A percentile compares a stretch with the other conserved stretches of the same genome.
These are phyloP conservation scores for Acronicta aceris DNA, from an alignment of 2,888 invertebrate species.

Conservation along the genomic window DNA sequence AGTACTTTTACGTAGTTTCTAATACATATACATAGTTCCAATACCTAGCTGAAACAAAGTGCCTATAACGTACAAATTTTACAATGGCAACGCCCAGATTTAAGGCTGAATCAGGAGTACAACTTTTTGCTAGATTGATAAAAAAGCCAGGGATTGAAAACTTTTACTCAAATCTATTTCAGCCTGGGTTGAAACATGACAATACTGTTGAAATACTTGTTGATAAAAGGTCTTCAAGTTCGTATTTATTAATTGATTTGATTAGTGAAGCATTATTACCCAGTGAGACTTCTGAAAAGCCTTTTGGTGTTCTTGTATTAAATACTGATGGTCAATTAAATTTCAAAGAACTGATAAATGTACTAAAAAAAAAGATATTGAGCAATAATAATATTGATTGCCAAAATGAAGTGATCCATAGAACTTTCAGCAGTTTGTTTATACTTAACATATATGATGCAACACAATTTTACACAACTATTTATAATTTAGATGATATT, in stretches of 20 bases:
- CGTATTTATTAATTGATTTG: slow-evolving; percentile 73
- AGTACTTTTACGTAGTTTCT: no score
- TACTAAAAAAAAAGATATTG: slow-evolving; percentile 53
- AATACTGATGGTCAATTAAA: slow-evolving; percentile 82
- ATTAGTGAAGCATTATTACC: slow-evolving; percentile 75
- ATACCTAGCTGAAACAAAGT: no score
- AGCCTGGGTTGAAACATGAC: slow-evolving; percentile 67
- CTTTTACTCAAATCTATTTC: slow-evolving; percentile 85
- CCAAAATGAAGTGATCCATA: slow-evolving; percentile 44
- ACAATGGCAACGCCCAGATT: slow-evolving; percentile 56
- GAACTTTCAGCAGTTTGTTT: slow-evolving; percentile 67
- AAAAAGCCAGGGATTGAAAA: slow-evolving; percentile 77
- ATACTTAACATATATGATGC: slow-evolving; percentile 79
- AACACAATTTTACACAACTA: slow-evolving; percentile 77
- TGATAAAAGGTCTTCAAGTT: slow-evolving; percentile 61
- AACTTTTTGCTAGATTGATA: slow-evolving; percentile 86
- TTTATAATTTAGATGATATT: slow-evolving; percentile 80
- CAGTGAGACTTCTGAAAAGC: slow-evolving; percentile 62
- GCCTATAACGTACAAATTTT: no score
- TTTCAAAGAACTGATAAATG: slow-evolving; percentile 61
- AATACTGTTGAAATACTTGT: slow-evolving; percentile 79
- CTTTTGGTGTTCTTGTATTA: slow-evolving; percentile 75
- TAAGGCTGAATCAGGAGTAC: slow-evolving; percentile 89
- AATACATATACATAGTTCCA: no score
- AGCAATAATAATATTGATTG: background rate